phyloP scores from a whole-genome alignment of 2,888 invertebrate species.

The Leucoptera coffeella region DNA sequence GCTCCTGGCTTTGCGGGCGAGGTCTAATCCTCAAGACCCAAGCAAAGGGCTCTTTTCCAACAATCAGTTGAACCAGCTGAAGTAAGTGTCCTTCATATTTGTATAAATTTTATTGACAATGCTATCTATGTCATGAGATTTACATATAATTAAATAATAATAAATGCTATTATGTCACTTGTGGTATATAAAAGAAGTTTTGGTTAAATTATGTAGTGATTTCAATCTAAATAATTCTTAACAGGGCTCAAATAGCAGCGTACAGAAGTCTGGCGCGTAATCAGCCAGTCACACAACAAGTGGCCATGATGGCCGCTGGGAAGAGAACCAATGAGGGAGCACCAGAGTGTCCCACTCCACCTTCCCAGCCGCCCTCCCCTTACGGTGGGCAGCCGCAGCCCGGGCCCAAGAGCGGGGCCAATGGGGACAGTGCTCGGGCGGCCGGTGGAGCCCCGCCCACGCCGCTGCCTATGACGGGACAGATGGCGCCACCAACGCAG shows the following conservation, averaged over 20 bases:
- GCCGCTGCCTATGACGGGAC: conserved; percentile 50
- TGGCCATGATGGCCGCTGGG: conserved; percentile 37
- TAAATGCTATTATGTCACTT: no score
- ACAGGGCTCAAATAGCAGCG: conserved; percentile 88
- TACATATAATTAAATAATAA: conserved; percentile 2
- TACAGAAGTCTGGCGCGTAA: conserved; percentile 89
- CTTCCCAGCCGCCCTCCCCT: conserved; percentile 25
- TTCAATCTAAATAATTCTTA: no score
- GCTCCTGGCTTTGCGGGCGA: conserved; percentile 75
- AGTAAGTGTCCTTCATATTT: conserved; percentile 48
- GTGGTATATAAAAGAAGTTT: no score
- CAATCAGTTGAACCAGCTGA: conserved; percentile 80
- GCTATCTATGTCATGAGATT: background rate
- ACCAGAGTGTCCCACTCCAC: conserved; percentile 38
- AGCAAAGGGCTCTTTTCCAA: conserved; percentile 66
- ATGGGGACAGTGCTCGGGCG: conserved; percentile 18
- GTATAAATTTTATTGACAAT: background rate
- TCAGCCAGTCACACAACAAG: conserved; percentile 79
- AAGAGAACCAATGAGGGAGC: conserved; percentile 33
- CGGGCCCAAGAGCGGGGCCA: conserved; percentile 14
- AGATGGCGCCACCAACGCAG: conserved; percentile 52
- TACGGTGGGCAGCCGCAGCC: conserved; percentile 14
- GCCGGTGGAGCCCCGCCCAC: conserved; percentile 49
- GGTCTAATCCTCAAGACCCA: conserved; percentile 55
- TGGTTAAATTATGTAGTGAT: no score